These are phyloP conservation scores for Lophochroa leadbeateri DNA, from an alignment of 2,113 vertebrate species.

Conservation along the genomic window DNA sequence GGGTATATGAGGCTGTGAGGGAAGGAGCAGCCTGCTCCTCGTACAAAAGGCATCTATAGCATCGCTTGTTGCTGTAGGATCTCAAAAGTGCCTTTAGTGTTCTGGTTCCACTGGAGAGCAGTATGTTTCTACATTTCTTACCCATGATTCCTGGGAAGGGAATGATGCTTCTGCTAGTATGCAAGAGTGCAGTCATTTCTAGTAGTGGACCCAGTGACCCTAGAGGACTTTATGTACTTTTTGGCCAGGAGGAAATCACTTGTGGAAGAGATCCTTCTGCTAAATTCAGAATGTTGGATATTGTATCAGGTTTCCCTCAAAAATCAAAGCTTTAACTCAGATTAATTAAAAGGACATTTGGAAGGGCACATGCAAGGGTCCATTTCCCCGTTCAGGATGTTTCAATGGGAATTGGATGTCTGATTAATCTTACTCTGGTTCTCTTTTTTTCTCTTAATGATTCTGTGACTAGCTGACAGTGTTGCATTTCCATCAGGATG, in stretches of 20 bases:
- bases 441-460: background rate
- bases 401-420: background rate
- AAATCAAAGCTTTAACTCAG: background rate
- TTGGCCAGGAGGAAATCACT: background rate
- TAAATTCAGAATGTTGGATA: background rate
- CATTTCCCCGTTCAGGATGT: background rate
- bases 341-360: background rate
- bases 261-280: background rate
- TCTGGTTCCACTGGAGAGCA: constrained; percentile 37
- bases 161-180: background rate
- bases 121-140: background rate
- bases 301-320: background rate
- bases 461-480: background rate
- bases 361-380: background rate
- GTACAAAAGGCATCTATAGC: background rate
- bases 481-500: constrained; percentile 8
- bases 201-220: background rate
- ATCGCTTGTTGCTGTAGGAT: background rate
- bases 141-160: background rate
- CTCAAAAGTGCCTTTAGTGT: background rate
- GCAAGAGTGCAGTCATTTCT: background rate
- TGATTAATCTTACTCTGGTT: background rate
- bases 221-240: background rate
- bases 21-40: background rate
- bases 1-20: background rate